These are phyloP conservation scores for Spodoptera littoralis DNA, from an alignment of 2,888 invertebrate species.

Conservation along the genomic window DNA sequence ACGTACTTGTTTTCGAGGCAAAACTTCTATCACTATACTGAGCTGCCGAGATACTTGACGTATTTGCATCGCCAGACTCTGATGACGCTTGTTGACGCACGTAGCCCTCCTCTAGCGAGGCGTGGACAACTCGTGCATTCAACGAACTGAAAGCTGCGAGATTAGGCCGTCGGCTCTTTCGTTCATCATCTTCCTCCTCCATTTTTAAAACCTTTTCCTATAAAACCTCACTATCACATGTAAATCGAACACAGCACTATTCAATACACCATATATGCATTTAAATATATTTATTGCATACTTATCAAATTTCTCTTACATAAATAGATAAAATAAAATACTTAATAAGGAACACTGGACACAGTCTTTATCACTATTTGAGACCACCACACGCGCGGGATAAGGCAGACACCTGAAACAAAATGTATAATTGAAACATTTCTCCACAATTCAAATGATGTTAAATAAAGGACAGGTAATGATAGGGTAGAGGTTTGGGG, in stretches of 20 bases:
- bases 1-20: conserved; percentile 86
- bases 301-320: conserved; percentile 75
- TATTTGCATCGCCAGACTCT: conserved; percentile 89
- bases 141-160: conserved; percentile 79
- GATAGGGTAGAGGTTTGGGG: conserved; percentile 26
- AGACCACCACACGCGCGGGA: conserved; percentile 78
- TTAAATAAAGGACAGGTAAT: conserved; percentile 22
- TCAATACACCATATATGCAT: conserved; percentile 78
- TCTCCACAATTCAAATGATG: neutral
- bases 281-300: conserved; percentile 80
- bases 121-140: conserved; percentile 77
- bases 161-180: conserved; percentile 75
- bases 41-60: conserved; percentile 82
- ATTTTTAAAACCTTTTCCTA: conserved; percentile 70
- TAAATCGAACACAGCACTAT: conserved; percentile 73
- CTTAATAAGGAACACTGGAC: conserved; percentile 85
- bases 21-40: conserved; percentile 85
- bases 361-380: conserved; percentile 88
- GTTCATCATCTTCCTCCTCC: conserved; percentile 85
- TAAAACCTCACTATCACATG: conserved; percentile 64
- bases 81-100: conserved; percentile 86
- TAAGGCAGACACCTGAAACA: conserved; percentile 83
- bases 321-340: conserved; percentile 75
- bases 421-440: conserved; percentile 60
- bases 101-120: conserved; percentile 78